phyloP scores from a whole-genome alignment of 2,113 vertebrate genomes.

The Cryptomyrus ogoouensis region DNA sequence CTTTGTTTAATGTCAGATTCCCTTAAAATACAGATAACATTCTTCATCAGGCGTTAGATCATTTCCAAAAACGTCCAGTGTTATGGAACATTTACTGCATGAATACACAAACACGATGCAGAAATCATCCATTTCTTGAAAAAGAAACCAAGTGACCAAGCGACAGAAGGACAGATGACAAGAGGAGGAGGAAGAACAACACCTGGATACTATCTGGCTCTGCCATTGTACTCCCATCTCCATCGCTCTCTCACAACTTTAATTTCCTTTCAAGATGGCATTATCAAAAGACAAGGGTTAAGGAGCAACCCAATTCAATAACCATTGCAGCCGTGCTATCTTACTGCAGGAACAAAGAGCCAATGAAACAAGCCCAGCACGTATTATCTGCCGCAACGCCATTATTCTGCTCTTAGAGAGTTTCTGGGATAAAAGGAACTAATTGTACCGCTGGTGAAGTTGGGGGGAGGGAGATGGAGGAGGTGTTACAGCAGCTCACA shows the following conservation, averaged over 20 bases:
- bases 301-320: slow-evolving; percentile 54
- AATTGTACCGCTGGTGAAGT: background rate
- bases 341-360: slow-evolving; percentile 32
- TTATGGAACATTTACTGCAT: background rate
- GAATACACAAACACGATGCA: background rate
- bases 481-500: background rate
- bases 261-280: slow-evolving; percentile 60
- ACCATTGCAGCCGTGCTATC: slow-evolving; percentile 45
- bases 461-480: background rate
- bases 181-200: slow-evolving; percentile 16
- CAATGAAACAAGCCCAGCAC: slow-evolving; percentile 12
- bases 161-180: background rate
- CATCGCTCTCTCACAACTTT: slow-evolving; percentile 52
- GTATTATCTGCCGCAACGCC: slow-evolving; percentile 18
- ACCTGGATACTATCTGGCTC: slow-evolving; percentile 24
- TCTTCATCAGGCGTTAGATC: background rate
- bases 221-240: slow-evolving; percentile 47
- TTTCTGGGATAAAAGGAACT: slow-evolving; percentile 16
- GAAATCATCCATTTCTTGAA: background rate
- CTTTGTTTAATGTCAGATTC: background rate
- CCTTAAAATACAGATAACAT: background rate
- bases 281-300: slow-evolving; percentile 60
- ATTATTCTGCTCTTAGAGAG: slow-evolving; percentile 17
- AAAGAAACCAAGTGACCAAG: background rate
- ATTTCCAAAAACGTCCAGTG: background rate